Evolutionary conservation across 2,888 invertebrate species (phyloP), one percentile per base, ranked within the genome.

Genomic region (Parapristionchus giblindavisi): DNA sequence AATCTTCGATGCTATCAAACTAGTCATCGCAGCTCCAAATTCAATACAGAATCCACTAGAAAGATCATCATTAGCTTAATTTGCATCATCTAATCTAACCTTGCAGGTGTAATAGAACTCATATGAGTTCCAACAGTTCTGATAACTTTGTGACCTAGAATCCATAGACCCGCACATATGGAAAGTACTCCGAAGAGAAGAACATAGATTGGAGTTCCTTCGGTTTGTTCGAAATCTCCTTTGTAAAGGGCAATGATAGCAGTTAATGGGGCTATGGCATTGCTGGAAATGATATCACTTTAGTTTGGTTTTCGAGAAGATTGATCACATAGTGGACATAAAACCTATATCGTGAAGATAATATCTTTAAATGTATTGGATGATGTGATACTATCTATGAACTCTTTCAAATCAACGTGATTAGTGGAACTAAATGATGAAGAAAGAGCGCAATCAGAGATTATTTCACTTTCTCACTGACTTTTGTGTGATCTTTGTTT

Each of bases 111-210:
- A 80, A 98, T 95, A 89, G 93, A 94, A 56, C 96, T 95, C 81
- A 99, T 92, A 90, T 97, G 96, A 89, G 95, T 94, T 43, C 98
- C 98, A 83, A 99, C 93, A 0, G 98, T 98, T 89, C 94, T 93
- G 86, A 99, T 99, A 77, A 98, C 98, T 27, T 73, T 73, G 61
- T 61, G 73, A 1, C 73, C 61, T 94, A 95, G 95, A 74, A 96
- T 89, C 95, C 97, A 97, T 77, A 98, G 91, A 17, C 97, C 97
- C 48, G 94, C 90, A 0, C 96, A 94, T 88, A 98, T 98, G 75
- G 97, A 97, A 43, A 94, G 91, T 34, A 97, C 97, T 3, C 98
- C 98, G 88, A 93, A 97, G 75, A 97, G 91, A 73, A 98, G 91
- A 83, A 97, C 94, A 87, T 93, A 93, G 75, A 96, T 89, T 0